phyloP scores from a whole-genome alignment of 1,140 invertebrate genomes.

The Colletes gigas region DNA sequence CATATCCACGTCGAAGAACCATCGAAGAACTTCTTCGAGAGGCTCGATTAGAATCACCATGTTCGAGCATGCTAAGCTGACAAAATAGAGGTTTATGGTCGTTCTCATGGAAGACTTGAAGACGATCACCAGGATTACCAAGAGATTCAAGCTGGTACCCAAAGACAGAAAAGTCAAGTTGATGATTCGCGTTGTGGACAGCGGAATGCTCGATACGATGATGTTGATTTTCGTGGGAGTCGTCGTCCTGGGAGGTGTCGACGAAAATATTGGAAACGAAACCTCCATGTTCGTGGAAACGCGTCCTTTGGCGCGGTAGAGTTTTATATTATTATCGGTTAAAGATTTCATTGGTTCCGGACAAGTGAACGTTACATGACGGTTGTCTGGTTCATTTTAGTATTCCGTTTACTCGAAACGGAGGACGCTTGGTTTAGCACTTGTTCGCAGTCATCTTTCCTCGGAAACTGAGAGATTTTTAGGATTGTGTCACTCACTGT shows the following conservation, averaged over 20 bases:
- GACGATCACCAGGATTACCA: constrained; percentile 55
- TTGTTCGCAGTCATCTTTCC: neutral
- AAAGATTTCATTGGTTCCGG: neutral
- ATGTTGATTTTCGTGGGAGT: constrained; percentile 44
- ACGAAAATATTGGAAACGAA: neutral
- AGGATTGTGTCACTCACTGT: neutral
- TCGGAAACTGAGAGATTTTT: neutral
- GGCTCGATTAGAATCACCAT: constrained; percentile 70
- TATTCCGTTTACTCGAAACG: neutral
- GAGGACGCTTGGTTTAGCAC: neutral
- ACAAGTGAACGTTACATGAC: neutral
- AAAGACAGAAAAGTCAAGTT: constrained; percentile 56
- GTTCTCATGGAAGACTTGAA: constrained; percentile 57
- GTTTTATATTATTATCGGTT: neutral
- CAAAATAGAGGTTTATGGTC: constrained; percentile 65
- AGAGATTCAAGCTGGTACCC: constrained; percentile 56
- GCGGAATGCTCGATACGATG: constrained; percentile 20
- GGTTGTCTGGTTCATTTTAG: neutral
- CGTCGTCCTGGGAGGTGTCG: neutral
- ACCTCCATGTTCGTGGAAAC: neutral
- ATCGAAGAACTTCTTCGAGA: constrained; percentile 61
- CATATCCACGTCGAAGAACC: constrained; percentile 61
- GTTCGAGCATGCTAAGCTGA: constrained; percentile 68
- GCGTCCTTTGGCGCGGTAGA: too few relatives aligned
- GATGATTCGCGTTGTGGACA: constrained; percentile 9